Percentiles rank a stretch among this genome's conserved stretches.
Evolutionary conservation across 1,140 invertebrate genomes (phyloP).

Genomic region (Portunus trituberculatus): DNA sequence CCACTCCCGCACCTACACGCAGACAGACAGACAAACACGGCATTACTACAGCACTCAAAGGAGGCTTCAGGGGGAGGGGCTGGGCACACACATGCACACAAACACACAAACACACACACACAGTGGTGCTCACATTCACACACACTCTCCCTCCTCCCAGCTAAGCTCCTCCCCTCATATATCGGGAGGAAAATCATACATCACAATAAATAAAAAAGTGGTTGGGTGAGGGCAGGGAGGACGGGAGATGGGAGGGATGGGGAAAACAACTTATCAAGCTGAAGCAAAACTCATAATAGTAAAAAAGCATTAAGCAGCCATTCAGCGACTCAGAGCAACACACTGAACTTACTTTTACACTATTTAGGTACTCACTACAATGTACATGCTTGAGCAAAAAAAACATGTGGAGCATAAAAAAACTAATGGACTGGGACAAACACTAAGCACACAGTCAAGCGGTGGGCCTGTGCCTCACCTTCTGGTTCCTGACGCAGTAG

Average conservation of each 20-base stretch:
- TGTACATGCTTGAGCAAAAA: conserved; percentile 47
- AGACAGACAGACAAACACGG: conserved; percentile 68
- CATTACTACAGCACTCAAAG: conserved; percentile 63
- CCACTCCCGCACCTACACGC: conserved; percentile 73
- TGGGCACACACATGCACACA: not conserved
- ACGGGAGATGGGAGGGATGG: not conserved
- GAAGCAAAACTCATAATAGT: conserved; percentile 50
- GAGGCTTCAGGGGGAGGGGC: not conserved
- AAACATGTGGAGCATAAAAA: not conserved
- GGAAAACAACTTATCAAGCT: conserved; percentile 13
- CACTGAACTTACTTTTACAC: not conserved
- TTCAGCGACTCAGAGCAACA: conserved; percentile 55
- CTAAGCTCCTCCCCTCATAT: not conserved
- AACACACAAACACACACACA: not conserved
- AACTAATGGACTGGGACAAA: not conserved
- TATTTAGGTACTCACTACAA: not conserved
- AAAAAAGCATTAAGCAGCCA: conserved; percentile 66
- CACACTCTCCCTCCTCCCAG: not conserved
- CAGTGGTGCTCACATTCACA: not conserved
- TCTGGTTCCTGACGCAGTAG: conserved; percentile 96
- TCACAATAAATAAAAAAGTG: not conserved
- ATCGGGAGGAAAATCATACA: not conserved
- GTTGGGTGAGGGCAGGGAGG: not conserved
- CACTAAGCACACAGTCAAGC: not conserved
- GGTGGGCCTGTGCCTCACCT: conserved; percentile 84